Conservation (phyloP, 2,888 invertebrate genomes). For the Colletes collaris region DNA sequence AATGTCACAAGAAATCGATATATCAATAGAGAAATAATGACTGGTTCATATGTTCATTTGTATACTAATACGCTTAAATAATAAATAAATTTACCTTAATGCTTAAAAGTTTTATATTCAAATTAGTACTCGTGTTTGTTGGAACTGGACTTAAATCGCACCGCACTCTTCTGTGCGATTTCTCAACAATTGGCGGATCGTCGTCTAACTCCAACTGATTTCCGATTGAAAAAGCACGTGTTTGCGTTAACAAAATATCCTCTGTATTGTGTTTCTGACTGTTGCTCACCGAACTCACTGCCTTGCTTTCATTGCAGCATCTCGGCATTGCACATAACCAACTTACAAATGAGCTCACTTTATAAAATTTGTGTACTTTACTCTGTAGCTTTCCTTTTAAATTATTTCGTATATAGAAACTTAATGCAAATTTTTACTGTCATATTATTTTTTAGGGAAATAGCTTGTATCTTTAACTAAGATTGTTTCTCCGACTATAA, state of each 20-base stretch:
- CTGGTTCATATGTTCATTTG: not conserved
- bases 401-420: constrained; percentile 42
- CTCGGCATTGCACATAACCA: constrained; percentile 82
- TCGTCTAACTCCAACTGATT: constrained; percentile 77
- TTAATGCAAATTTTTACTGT: constrained; percentile 39
- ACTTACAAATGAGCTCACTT: constrained; percentile 63
- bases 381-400: constrained; percentile 25
- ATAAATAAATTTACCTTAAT: constrained; percentile 77
- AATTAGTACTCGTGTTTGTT: constrained; percentile 76
- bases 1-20: not conserved
- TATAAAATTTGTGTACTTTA: constrained; percentile 52
- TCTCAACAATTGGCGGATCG: constrained; percentile 77
- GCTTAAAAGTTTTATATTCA: constrained; percentile 79
- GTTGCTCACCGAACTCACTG: constrained; percentile 80
- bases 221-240: constrained; percentile 75
- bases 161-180: constrained; percentile 80
- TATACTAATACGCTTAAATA: not conserved
- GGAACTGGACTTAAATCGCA: constrained; percentile 82
- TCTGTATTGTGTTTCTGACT: constrained; percentile 75
- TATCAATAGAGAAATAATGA: not conserved
- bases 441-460: constrained; percentile 29
- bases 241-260: constrained; percentile 77
- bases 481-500: constrained; percentile 48
- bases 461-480: constrained; percentile 42
- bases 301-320: constrained; percentile 82